A percentile compares a stretch with the other conserved stretches of the same genome.
These are phyloP conservation scores for Bos indicus DNA, from an alignment of 2,113 vertebrate species.

Conservation along the genomic window DNA sequence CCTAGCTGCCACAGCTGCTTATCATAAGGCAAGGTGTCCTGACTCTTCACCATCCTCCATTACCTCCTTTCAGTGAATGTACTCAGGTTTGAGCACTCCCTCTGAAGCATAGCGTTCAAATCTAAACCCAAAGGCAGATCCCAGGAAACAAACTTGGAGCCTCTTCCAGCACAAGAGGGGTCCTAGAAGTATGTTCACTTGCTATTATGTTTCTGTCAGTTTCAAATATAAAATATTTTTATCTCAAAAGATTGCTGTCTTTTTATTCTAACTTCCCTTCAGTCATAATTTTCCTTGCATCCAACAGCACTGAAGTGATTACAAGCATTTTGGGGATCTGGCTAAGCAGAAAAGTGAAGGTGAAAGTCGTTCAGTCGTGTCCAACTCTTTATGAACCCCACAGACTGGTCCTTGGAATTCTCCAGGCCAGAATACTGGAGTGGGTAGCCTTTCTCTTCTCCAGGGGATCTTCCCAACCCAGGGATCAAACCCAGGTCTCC, in stretches of 20 bases:
- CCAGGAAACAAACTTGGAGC: background rate
- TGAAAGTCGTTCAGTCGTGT: background rate
- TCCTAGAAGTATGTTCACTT: background rate
- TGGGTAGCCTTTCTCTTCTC: background rate
- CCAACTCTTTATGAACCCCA: background rate
- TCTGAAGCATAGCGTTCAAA: background rate
- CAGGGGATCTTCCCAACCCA: background rate
- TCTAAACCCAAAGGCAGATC: background rate
- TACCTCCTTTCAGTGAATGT: background rate
- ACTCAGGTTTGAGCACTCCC: background rate
- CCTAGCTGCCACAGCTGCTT: background rate
- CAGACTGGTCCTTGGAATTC: background rate
- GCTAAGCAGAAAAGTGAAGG: background rate
- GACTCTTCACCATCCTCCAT: background rate
- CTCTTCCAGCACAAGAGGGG: background rate
- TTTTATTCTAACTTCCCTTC: background rate
- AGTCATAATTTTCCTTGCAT: background rate
- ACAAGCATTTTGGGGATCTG: background rate
- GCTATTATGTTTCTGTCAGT: background rate
- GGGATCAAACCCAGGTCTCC: background rate
- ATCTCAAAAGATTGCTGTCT: background rate
- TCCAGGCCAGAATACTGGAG: background rate
- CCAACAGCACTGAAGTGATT: background rate
- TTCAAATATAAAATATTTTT: background rate
- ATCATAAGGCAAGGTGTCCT: background rate